These are phyloP conservation scores for Plectus sambesii DNA, from an alignment of 1,140 invertebrate species.

Conservation along the genomic window DNA sequence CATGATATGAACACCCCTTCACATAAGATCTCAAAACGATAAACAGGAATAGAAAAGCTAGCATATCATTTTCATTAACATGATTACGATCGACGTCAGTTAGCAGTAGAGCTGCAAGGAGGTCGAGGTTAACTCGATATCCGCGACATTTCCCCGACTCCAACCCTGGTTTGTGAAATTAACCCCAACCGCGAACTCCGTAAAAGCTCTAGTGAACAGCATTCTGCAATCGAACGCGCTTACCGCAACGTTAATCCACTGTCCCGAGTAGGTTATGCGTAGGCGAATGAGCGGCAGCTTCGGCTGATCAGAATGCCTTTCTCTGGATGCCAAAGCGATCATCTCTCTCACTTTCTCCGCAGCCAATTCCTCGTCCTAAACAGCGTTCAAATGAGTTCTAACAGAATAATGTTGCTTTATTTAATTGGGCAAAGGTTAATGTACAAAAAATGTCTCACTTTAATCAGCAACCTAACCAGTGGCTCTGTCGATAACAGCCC, in stretches of 20 bases:
- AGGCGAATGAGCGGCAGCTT: slow-evolving; percentile 30
- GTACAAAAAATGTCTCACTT: slow-evolving; percentile 1
- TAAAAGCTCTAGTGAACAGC: too few species aligned
- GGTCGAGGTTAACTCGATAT: too few species aligned
- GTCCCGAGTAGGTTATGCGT: slow-evolving; percentile 33
- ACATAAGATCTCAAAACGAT: too few species aligned
- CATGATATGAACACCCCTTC: too few species aligned
- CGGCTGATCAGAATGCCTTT: slow-evolving; percentile 24
- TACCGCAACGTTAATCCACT: slow-evolving; percentile 35
- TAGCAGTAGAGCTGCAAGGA: too few species aligned
- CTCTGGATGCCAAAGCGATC: slow-evolving; percentile 20
- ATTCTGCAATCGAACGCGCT: too few species aligned
- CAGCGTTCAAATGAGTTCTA: slow-evolving; percentile 1
- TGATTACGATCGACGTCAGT: too few species aligned
- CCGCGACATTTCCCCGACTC: too few species aligned
- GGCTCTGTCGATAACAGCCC: too few species aligned
- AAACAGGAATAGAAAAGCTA: slow-evolving; percentile 4
- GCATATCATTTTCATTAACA: slow-evolving; percentile 5
- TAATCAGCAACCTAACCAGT: too few species aligned
- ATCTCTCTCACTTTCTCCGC: slow-evolving; percentile 30
- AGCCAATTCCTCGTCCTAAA: slow-evolving; percentile 35
- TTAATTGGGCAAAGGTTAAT: slow-evolving; percentile 7
- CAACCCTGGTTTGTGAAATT: too few species aligned
- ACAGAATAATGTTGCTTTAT: neutral
- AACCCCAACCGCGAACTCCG: too few species aligned